Evolutionary conservation across 2,797 vertebrate species (phyloP), one percentile per base, ranked within the genome.

Genomic region (Pangasius mekongensis): DNA sequence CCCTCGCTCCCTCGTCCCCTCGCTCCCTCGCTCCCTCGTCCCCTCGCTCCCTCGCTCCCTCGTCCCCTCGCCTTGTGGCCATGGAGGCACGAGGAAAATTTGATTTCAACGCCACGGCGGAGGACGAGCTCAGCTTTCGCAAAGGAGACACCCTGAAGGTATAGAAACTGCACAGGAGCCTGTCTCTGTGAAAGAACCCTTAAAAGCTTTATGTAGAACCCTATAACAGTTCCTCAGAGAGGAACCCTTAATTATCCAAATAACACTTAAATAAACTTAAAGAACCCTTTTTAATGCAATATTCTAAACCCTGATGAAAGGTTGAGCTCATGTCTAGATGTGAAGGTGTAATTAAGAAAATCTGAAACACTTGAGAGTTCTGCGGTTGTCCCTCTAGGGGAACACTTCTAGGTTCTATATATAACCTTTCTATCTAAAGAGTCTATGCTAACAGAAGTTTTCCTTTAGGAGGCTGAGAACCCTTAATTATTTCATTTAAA

Each of bases 21-120:
- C 24, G 7, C 24, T 2, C 36, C 60, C 43, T 71, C 2, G 36
- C 24, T 39, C 36, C 36, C 36, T 39, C 36, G 3, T 39, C 36
- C 8, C 5, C 30, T 36, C n/a, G 7, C 2, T 8, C 66, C 33
- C 16, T 71, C 22, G 0, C 11, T 76, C 52, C 1, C 36, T 47
- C 14, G 7, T 39, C 5, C 20, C 58, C 8, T 77, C 2, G n/a
- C 18, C 74, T n/a, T 52, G 13, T 90, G 62, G 49, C 2, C 67
- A 99, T 99, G 98, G 98, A 99, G 93, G 98, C 98, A 71, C 91
- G 90, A 0, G 98, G 97, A 91, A 98, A 97, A 90, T 99, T 95
- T 62, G 97, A 99, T 24, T 99, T 99, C 89, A 89, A 5, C 3
- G 97, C 97, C n/a, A 96, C 97, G 0, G 95, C 94, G 0, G 96